These are phyloP conservation scores for Lasioglossum morio DNA, from an alignment of 2,888 invertebrate species.

Conservation along the genomic window DNA sequence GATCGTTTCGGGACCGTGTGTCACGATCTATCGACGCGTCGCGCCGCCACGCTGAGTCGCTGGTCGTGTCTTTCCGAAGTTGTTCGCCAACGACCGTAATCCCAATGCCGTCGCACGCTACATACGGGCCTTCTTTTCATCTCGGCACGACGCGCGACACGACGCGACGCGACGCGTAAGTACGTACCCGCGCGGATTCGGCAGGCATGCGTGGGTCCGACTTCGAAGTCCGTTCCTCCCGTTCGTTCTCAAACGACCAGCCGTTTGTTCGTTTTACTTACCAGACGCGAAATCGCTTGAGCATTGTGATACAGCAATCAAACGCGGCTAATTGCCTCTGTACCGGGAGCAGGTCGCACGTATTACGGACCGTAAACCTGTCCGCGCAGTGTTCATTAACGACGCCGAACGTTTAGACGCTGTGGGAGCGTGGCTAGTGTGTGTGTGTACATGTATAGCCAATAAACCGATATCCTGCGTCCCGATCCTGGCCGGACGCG, in stretches of 20 bases:
- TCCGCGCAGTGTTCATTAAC: constrained; percentile 3
- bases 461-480: constrained; percentile 3
- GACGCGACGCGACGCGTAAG: too few species aligned
- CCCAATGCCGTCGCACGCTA: too few species aligned
- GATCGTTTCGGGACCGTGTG: neutral
- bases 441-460: neutral
- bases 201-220: neutral
- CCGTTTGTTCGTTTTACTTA: constrained; percentile 47
- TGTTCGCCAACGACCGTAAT: too few species aligned
- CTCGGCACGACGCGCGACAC: neutral
- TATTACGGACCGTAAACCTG: neutral
- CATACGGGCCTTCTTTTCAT: neutral
- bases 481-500: constrained; percentile 24
- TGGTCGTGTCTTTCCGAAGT: too few species aligned
- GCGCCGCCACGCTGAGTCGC: too few species aligned
- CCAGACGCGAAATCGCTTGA: constrained; percentile 54
- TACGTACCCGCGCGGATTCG: neutral
- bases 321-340: constrained; percentile 43
- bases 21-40: neutral
- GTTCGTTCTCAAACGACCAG: constrained; percentile 22
- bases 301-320: constrained; percentile 42
- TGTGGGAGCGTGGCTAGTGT: neutral
- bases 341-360: constrained; percentile 5
- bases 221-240: neutral
- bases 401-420: neutral